These are phyloP conservation scores for Asobara japonica DNA, from an alignment of 1,140 invertebrate species.

Conservation along the genomic window DNA sequence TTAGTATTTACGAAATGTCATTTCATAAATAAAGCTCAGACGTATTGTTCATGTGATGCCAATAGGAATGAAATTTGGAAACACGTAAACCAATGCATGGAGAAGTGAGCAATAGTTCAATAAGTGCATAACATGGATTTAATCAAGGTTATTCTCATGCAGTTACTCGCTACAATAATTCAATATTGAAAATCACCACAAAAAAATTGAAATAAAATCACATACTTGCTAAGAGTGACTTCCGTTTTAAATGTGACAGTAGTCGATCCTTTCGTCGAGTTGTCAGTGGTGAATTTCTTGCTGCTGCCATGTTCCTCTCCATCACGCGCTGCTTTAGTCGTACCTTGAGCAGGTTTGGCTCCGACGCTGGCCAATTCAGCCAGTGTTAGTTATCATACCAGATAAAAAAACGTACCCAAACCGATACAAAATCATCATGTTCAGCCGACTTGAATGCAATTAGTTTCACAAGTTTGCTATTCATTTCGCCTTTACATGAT, in stretches of 20 bases:
- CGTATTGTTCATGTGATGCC: no score
- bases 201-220: slow-evolving; percentile 40
- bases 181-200: slow-evolving; percentile 48
- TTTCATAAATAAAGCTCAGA: no score
- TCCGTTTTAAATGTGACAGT: slow-evolving; percentile 80
- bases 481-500: background rate
- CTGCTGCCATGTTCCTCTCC: slow-evolving; percentile 77
- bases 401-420: slow-evolving; percentile 35
- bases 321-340: slow-evolving; percentile 95
- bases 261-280: slow-evolving; percentile 83
- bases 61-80: no score
- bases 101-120: slow-evolving; percentile 7
- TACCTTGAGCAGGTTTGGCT: slow-evolving; percentile 97
- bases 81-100: background rate
- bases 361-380: slow-evolving; percentile 82
- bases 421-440: slow-evolving; percentile 31
- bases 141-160: slow-evolving; percentile 50
- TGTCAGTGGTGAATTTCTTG: slow-evolving; percentile 81
- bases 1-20: no score
- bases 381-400: slow-evolving; percentile 56
- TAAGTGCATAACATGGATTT: background rate
- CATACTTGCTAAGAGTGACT: slow-evolving; percentile 82
- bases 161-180: slow-evolving; percentile 56
- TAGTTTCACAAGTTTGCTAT: background rate
- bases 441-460: background rate